A percentile compares a stretch with the other conserved stretches of the same genome.
Conservation (phyloP, 2,797 vertebrate species). For the Bovichtus diacanthus region DNA sequence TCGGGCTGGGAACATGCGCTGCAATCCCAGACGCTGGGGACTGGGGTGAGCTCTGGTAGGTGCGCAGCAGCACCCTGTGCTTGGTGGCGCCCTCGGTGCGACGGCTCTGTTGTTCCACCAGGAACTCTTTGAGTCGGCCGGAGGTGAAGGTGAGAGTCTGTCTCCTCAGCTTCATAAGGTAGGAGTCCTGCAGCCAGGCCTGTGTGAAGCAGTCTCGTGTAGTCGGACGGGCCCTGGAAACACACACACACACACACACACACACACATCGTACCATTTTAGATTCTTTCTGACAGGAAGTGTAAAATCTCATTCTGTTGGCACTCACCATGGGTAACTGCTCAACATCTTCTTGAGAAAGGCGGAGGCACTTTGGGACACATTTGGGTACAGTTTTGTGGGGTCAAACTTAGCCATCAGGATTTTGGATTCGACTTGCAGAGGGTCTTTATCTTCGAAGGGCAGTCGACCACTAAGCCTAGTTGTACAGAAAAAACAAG, state of each 20-base stretch:
- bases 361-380: conserved; percentile 94
- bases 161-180: conserved; percentile 95
- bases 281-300: not conserved
- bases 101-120: conserved; percentile 90
- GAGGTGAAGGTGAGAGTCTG: conserved; percentile 97
- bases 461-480: conserved; percentile 96
- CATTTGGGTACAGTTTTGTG: conserved; percentile 93
- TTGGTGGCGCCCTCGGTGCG: conserved; percentile 89
- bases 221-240: conserved; percentile 90
- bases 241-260: not conserved
- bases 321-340: conserved; percentile 92
- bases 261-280: not conserved
- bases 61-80: conserved; percentile 96
- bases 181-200: conserved; percentile 96
- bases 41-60: conserved; percentile 87
- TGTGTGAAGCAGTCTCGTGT: conserved; percentile 93
- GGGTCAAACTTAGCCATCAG: conserved; percentile 92
- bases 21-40: conserved; percentile 69
- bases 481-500: conserved; percentile 8
- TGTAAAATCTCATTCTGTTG: not conserved
- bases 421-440: conserved; percentile 90
- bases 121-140: conserved; percentile 92
- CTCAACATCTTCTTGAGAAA: conserved; percentile 95
- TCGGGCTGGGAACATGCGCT: conserved; percentile 62
- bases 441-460: conserved; percentile 90